Percentiles rank a stretch among this genome's conserved stretches.
phyloP scores from a whole-genome alignment of 2,888 invertebrate species.

The Dione juno region DNA sequence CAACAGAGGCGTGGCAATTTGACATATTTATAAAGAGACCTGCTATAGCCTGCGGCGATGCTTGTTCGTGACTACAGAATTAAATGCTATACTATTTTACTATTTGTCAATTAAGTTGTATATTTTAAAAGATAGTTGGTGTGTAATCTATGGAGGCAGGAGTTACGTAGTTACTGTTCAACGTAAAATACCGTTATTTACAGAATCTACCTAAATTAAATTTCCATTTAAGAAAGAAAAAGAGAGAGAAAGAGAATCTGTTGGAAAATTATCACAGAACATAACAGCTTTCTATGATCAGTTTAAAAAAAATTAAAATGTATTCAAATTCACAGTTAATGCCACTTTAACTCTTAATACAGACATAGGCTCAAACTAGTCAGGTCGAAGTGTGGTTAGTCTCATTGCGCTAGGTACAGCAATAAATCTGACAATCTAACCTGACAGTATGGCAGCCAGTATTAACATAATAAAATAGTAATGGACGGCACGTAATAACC shows the following conservation, averaged over 20 bases:
- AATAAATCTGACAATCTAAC: constrained; percentile 51
- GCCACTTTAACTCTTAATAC: background rate
- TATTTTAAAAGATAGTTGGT: background rate
- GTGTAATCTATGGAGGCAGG: background rate
- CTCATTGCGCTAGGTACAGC: constrained; percentile 30
- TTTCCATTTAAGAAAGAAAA: too few relatives aligned
- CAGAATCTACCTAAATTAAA: background rate
- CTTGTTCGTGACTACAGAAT: background rate
- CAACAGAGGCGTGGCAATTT: constrained; percentile 16
- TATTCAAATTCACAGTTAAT: too few relatives aligned
- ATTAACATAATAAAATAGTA: constrained; percentile 74
- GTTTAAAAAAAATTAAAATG: too few relatives aligned
- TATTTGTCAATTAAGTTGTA: background rate
- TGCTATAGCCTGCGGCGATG: constrained; percentile 13
- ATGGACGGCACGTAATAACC: constrained; percentile 72
- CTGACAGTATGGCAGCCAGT: constrained; percentile 50
- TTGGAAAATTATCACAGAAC: background rate
- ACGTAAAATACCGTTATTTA: background rate
- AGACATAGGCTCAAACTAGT: background rate
- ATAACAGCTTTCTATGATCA: background rate
- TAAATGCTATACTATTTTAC: background rate
- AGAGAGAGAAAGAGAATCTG: too few relatives aligned
- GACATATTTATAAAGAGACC: constrained; percentile 22
- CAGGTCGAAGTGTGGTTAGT: background rate
- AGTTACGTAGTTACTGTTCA: background rate